phyloP scores from a whole-genome alignment of 2,888 invertebrate species.

The Epinotia brunnichana region DNA sequence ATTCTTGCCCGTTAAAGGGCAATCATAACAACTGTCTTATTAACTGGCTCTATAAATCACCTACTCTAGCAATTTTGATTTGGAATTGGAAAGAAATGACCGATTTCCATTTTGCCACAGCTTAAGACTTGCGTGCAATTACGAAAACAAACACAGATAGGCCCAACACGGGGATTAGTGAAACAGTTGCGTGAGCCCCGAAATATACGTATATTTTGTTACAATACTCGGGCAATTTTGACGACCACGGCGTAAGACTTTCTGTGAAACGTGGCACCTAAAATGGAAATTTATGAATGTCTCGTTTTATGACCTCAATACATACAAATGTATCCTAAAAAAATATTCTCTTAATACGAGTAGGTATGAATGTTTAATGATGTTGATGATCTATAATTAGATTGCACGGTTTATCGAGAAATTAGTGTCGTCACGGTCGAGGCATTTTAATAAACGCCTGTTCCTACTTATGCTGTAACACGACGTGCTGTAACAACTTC shows the following conservation, averaged over 20 bases:
- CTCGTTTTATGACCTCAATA: background rate
- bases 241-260: background rate
- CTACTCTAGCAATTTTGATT: background rate
- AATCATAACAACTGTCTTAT: background rate
- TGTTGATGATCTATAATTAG: conserved; percentile 4
- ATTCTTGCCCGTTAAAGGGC: no score
- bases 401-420: background rate
- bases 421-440: conserved; percentile 6
- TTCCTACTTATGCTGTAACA: conserved; percentile 27
- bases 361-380: background rate
- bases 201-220: conserved; percentile 17
- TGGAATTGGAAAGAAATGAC: conserved; percentile 5
- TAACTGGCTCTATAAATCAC: background rate
- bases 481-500: conserved; percentile 7
- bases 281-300: background rate
- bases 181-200: conserved; percentile 33
- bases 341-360: background rate
- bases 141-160: conserved; percentile 42
- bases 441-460: conserved; percentile 6
- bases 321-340: background rate
- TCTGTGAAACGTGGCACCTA: background rate
- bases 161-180: conserved; percentile 39
- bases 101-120: conserved; percentile 31
- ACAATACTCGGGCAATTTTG: background rate
- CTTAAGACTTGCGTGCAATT: conserved; percentile 38